Base-by-base conservation (phyloP, 2,113 vertebrate genomes). In the Morone saxatilis region DNA sequence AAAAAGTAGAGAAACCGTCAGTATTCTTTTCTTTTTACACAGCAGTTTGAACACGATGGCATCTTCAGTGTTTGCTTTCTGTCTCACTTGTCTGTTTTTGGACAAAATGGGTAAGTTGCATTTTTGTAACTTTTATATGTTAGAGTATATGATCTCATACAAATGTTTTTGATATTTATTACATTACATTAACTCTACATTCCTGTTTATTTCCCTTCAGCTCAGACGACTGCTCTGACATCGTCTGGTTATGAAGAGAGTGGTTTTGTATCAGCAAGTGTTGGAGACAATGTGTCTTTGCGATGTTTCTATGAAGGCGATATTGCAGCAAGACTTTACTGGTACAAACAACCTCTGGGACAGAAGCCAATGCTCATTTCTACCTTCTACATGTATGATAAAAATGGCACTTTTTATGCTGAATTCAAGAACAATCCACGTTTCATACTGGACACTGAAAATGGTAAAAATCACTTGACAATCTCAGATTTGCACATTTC, bases 311-410 rank as follows among this genome's bases (percentile, higher is more conserved):
- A 45, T 0, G 1, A 61, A 1, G 2, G 8, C 7, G 10, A 41
- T 4, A 8, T 22, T 1, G 2, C 48, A 1, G 0, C 31, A 16
- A 77, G n/a, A 31, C 57, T 82, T 36, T 81, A 69, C 62, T 94
- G 91, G 92, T 92, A 77, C 8, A 92, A 90, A 48, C 92, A 94
- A 51, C n/a, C 45, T 31, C 50, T 78, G 7, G 91, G 86, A 66
- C 43, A 85, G 10, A 89, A 80, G 53, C 91, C 76, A 1, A 43
- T 5, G 7, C 62, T 88, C 0, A 56, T 94, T 10, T 84, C 89
- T 17, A 51, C 47, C 9, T 77, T 47, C 38, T 85, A 74, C 17
- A 78, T 25, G 7, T 43, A 72, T 13, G 12, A 40, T 0, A 50
- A 47, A 36, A 0, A 17, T 0, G 25, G 6, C 2, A 14, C 6